A percentile compares a stretch with the other conserved stretches of the same genome.
Conservation (phyloP, 2,797 vertebrate species). For the Calcarius lapponicus region DNA sequence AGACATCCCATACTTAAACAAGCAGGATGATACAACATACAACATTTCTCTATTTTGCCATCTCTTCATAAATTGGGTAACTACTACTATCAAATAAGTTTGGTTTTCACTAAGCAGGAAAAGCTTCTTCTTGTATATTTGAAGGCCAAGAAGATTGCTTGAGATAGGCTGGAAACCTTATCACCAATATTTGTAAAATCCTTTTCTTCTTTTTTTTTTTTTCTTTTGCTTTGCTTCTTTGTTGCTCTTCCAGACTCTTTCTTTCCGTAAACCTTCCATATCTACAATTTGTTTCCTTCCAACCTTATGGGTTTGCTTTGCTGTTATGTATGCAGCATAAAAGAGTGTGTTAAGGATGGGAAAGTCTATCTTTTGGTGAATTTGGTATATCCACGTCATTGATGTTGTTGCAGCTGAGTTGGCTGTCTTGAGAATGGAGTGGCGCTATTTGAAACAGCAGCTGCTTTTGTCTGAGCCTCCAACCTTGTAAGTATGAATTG, state of each 20-base stretch:
- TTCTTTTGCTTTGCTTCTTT: not conserved
- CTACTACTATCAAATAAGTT: not conserved
- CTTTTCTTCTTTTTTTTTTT: not conserved
- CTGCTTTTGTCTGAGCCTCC: slow-evolving; percentile 38
- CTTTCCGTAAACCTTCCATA: not conserved
- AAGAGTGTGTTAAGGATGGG: not conserved
- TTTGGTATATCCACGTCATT: slow-evolving; percentile 4
- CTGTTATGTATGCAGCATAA: not conserved
- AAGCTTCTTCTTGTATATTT: not conserved
- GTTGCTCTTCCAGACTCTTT: not conserved
- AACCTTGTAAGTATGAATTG: slow-evolving; percentile 49
- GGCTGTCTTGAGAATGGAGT: slow-evolving; percentile 23
- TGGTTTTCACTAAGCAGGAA: not conserved
- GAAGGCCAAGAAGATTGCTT: not conserved
- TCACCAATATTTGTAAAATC: not conserved
- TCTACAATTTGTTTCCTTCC: not conserved
- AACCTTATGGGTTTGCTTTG: not conserved
- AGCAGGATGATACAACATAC: not conserved
- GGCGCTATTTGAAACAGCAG: slow-evolving; percentile 44
- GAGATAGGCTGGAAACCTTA: not conserved
- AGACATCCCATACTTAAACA: not conserved
- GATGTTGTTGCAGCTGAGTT: not conserved
- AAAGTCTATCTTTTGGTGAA: not conserved
- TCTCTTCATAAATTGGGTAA: not conserved
- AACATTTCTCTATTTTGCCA: not conserved